A percentile compares a stretch with the other conserved stretches of the same genome.
phyloP scores from a whole-genome alignment of 1,140 invertebrate genomes.

The Parapsyche elsis region DNA sequence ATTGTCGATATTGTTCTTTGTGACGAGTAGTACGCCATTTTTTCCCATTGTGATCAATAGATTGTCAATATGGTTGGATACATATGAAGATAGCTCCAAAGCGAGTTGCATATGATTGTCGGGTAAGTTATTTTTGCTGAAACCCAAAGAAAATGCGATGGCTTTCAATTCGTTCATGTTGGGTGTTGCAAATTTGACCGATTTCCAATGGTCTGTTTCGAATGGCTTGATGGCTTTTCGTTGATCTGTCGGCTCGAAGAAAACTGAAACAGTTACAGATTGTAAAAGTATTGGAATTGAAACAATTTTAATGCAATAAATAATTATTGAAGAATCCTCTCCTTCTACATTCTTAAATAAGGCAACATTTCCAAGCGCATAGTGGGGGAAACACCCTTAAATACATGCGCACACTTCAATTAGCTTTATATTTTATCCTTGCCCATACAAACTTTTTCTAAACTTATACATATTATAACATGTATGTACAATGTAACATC shows the following conservation, averaged over 20 bases:
- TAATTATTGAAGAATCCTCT: too few relatives aligned
- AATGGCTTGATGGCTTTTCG: slow-evolving; percentile 54
- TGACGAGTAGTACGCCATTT: slow-evolving; percentile 67
- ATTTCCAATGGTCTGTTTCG: slow-evolving; percentile 24
- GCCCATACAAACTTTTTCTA: too few relatives aligned
- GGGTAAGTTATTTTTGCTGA: slow-evolving; percentile 59
- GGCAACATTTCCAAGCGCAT: too few relatives aligned
- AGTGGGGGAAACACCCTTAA: too few relatives aligned
- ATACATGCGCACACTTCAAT: too few relatives aligned
- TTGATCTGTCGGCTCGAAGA: slow-evolving; percentile 51
- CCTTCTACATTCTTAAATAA: too few relatives aligned
- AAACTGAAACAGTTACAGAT: slow-evolving; percentile 54
- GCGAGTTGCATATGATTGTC: slow-evolving; percentile 55
- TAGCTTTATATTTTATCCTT: too few relatives aligned
- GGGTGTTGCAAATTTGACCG: slow-evolving; percentile 74
- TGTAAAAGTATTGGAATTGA: too few relatives aligned
- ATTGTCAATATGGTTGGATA: slow-evolving; percentile 58
- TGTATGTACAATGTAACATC: too few relatives aligned
- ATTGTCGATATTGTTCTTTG: slow-evolving; percentile 28
- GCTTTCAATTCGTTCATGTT: slow-evolving; percentile 77
- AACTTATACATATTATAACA: too few relatives aligned
- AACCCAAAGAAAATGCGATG: slow-evolving; percentile 64
- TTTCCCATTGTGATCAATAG: slow-evolving; percentile 69
- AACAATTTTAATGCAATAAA: too few relatives aligned
- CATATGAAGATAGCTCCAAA: slow-evolving; percentile 60